Evolutionary conservation across 2,888 invertebrate genomes (phyloP), one percentile per base, ranked within the genome.

Genomic region (Penaeus monodon): DNA sequence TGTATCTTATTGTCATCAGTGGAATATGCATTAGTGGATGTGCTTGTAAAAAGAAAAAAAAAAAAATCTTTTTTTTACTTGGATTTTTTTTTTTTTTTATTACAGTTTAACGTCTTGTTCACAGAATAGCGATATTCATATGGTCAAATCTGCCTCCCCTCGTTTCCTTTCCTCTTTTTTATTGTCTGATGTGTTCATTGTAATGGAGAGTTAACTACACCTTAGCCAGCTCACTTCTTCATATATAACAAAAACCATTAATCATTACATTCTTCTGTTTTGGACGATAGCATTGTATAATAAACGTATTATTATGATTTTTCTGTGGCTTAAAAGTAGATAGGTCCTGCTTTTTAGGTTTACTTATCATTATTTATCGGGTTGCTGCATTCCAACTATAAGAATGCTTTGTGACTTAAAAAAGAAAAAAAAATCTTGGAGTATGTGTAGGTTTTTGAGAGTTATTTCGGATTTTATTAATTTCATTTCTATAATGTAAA

Each of bases 281-380:
- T 81, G 85, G 77, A 81, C 29, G 76, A 64, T 86, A 81, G 81
- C 70, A 81, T 81, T 86, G 81, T 86, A 86, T 81, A 66, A 86
- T 86, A 86, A 81, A 81, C 57, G 57, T 57, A 57, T 74, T 85
- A 70, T 86, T 86, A 81, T 81, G 49, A 86, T 81, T 81, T 86
- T 86, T 86, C 86, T 86, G 86, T 86, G 86, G 86, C 86, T 86
- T 86, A 78, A 74, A 81, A 70, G 84, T 84, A 84, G 84, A 78
- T 81, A 81, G 77, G 78, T 84, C 78, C 78, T 65, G 57, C 78
- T 38, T 84, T 77, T 49, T 78, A 66, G 76, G 76, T 84, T 38
- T 49, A 57, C 57, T 44, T 57, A 57, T 57, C 78, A 84, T 78
- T 38, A 84, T 84, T 84, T 84, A 78, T 84, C 78, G 78, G 65